Conservation (phyloP, 1,140 invertebrate species). For the Orchesella cincta region DNA sequence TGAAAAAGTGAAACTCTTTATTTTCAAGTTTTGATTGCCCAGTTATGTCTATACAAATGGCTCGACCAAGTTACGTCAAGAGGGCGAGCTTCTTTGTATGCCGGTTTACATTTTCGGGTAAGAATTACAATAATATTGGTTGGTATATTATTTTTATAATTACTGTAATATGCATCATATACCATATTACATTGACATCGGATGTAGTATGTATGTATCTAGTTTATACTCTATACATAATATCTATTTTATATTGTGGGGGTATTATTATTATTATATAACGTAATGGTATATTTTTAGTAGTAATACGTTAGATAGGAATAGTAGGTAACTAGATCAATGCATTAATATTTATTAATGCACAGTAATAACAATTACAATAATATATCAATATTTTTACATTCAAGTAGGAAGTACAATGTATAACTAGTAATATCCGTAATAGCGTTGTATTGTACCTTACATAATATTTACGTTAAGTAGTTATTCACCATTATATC, state of each 20-base stretch:
- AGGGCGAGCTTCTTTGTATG: constrained; percentile 26
- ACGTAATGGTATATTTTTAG: background rate
- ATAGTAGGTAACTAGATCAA: constrained; percentile 21
- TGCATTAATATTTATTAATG: constrained; percentile 20
- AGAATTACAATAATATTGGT: constrained; percentile 27
- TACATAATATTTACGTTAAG: no score
- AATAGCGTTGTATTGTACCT: no score
- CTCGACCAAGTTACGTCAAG: constrained; percentile 19
- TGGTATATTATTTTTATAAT: constrained; percentile 6
- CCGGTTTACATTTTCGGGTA: constrained; percentile 4
- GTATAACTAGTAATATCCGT: background rate
- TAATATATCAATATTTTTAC: background rate
- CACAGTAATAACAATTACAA: background rate
- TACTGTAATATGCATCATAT: constrained; percentile 9
- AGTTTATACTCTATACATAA: constrained; percentile 1
- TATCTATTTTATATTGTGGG: background rate
- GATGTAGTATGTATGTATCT: background rate
- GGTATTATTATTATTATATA: background rate
- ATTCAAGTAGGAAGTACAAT: background rate
- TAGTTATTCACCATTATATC: no score
- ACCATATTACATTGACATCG: background rate
- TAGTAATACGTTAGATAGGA: background rate
- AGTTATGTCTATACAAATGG: constrained; percentile 43
- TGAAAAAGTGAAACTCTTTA: constrained; percentile 49
- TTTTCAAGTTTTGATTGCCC: constrained; percentile 48